Base-by-base conservation (phyloP, 2,113 vertebrate genomes). In the Dinomys branickii region DNA sequence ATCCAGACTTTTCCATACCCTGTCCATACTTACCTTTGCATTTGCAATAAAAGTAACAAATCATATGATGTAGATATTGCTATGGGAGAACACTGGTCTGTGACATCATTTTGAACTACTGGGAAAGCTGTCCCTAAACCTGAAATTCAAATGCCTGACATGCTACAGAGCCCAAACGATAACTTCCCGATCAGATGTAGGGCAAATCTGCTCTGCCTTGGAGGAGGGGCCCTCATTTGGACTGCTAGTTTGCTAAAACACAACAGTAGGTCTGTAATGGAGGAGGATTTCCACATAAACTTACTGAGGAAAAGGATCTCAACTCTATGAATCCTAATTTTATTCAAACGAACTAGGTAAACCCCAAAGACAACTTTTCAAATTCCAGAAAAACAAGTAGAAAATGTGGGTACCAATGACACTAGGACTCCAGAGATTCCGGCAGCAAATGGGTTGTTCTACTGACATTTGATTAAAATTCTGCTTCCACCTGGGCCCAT, bases 391-490 rank as follows among this genome's bases (percentile, higher is more conserved):
- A 89, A 95, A 95, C 44, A 97, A 92, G 22, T 67, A 44, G 52
- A 90, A 91, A 96, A 87, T 56, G n/a, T 94, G 85, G 90, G 58
- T 73, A 80, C 50, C 75, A 38, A 52, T 59, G 85, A 92, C 67
- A 59, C 9, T 12, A 87, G n/a, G 63, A 47, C 95, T 96, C 95
- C 30, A 54, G 77, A 86, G 94, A 90, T 65, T 85, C 90, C 7
- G 47, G 75, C 33, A 93, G 89, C 87, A 95, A 95, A 95, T 90
- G 92, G 67, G 47, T 16, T 80, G 41, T 88, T 91, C 59, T 93
- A 38, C 1, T 61, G 84, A 91, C 59, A 69, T 89, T 90, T 95
- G 90, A 96, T 96, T 97, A 95, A 91, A 94, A 96, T 11, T 85
- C 50, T 90, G 63, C 85, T 77, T 94, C 73, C 77, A 97, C 91